phyloP scores from a whole-genome alignment of 1,140 invertebrate genomes.

The Drosophila mojavensis region DNA sequence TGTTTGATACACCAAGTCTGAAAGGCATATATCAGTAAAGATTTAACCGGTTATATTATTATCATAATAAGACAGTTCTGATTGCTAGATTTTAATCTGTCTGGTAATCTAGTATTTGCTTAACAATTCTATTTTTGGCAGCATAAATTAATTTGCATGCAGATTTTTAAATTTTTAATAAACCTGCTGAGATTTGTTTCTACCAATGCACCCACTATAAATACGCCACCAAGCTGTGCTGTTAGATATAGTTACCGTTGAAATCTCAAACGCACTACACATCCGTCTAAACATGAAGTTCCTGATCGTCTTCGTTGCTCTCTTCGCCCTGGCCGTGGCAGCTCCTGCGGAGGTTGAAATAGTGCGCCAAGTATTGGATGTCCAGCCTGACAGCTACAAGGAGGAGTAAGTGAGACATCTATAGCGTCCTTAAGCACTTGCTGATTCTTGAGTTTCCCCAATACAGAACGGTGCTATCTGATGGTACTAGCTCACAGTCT shows the following conservation, averaged over 20 bases:
- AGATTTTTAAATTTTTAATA: background rate
- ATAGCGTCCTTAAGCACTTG: background rate
- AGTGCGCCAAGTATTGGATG: slow-evolving; percentile 77
- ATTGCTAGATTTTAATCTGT: background rate
- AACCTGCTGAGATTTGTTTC: background rate
- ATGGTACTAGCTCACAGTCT: slow-evolving; percentile 35
- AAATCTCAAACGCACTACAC: slow-evolving; percentile 38
- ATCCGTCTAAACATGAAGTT: slow-evolving; percentile 62
- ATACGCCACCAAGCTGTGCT: background rate
- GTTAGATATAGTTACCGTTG: slow-evolving; percentile 38
- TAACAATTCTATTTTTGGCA: too few relatives aligned
- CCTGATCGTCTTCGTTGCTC: slow-evolving; percentile 70
- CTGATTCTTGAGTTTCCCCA: background rate
- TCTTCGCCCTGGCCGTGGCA: slow-evolving; percentile 72
- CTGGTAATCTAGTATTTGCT: background rate
- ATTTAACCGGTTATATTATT: too few relatives aligned
- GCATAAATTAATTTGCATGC: background rate
- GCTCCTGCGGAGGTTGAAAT: slow-evolving; percentile 55
- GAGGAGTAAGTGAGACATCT: slow-evolving; percentile 84
- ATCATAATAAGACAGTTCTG: too few relatives aligned
- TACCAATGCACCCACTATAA: slow-evolving; percentile 8
- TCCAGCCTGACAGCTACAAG: slow-evolving; percentile 83
- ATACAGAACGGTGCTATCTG: slow-evolving; percentile 50
- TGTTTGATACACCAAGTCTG: too few relatives aligned
- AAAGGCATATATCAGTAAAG: too few relatives aligned